These are phyloP conservation scores for Pseudopodoces humilis DNA, from an alignment of 2,113 vertebrate species.

Conservation along the genomic window DNA sequence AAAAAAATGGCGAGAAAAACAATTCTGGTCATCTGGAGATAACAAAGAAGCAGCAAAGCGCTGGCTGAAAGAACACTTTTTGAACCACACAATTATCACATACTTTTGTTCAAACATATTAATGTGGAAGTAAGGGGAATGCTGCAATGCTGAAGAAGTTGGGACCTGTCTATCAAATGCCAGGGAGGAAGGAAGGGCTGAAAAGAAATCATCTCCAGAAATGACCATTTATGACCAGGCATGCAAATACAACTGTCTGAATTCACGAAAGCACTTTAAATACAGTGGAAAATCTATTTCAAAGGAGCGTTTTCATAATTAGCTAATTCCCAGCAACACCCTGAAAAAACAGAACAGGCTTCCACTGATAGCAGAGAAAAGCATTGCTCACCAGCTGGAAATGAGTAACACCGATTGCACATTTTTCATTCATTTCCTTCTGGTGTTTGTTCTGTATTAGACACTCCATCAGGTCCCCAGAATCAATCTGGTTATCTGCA, in stretches of 20 bases:
- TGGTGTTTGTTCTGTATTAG: slow-evolving; percentile 97
- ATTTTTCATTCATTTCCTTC: slow-evolving; percentile 99
- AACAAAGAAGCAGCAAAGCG: neutral
- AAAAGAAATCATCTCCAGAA: neutral
- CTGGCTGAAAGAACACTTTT: neutral
- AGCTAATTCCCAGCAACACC: neutral
- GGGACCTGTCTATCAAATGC: neutral
- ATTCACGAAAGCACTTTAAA: neutral
- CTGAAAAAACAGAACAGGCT: neutral
- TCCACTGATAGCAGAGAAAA: neutral
- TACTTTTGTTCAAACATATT: neutral
- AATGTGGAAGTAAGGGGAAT: neutral
- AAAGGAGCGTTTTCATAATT: neutral
- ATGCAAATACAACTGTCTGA: neutral
- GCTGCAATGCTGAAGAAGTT: neutral
- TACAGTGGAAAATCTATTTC: neutral
- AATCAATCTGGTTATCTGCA: slow-evolving; percentile 96
- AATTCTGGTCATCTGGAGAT: neutral
- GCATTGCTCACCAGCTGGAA: slow-evolving; percentile 90
- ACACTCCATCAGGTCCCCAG: slow-evolving; percentile 96
- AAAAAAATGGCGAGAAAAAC: neutral
- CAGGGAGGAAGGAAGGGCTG: neutral
- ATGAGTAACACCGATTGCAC: slow-evolving; percentile 92
- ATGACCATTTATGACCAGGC: neutral
- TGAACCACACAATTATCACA: neutral